Conservation (phyloP, 2,797 vertebrate genomes). For the Lagodon rhomboides region DNA sequence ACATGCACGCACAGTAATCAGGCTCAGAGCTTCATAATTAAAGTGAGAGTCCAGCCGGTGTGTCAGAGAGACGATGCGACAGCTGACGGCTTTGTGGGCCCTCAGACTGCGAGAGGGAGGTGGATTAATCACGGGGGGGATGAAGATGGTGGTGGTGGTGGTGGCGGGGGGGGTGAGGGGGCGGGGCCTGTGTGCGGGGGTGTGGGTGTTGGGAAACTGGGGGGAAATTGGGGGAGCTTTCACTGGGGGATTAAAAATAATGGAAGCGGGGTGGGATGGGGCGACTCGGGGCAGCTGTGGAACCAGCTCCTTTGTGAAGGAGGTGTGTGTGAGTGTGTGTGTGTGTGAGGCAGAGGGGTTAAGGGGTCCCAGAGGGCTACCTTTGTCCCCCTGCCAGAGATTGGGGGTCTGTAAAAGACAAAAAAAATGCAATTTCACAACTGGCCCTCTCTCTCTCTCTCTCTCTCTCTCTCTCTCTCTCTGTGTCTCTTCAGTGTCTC, state of each 20-base stretch:
- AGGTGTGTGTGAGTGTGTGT: slow-evolving; percentile 44
- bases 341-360: slow-evolving; percentile 54
- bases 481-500: slow-evolving; percentile 10
- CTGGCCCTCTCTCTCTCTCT: slow-evolving; percentile 41
- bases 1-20: slow-evolving; percentile 66
- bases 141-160: slow-evolving; percentile 16
- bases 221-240: slow-evolving; percentile 69
- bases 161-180: slow-evolving; percentile 8
- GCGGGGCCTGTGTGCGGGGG: not conserved
- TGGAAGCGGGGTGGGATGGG: slow-evolving; percentile 63
- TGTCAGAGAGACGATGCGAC: slow-evolving; percentile 74
- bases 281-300: slow-evolving; percentile 84
- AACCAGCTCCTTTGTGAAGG: slow-evolving; percentile 76
- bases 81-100: slow-evolving; percentile 84
- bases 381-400: slow-evolving; percentile 82
- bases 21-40: slow-evolving; percentile 77
- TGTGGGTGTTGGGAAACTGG: slow-evolving; percentile 37
- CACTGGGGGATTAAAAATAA: slow-evolving; percentile 85
- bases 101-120: slow-evolving; percentile 46
- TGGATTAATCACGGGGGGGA: slow-evolving; percentile 54
- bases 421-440: slow-evolving; percentile 65
- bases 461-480: slow-evolving; percentile 4
- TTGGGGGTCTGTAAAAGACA: slow-evolving; percentile 68
- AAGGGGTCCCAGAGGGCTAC: slow-evolving; percentile 80
- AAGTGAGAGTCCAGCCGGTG: slow-evolving; percentile 75